Conservation (phyloP, 2,113 vertebrate genomes). For the Scomber colias region DNA sequence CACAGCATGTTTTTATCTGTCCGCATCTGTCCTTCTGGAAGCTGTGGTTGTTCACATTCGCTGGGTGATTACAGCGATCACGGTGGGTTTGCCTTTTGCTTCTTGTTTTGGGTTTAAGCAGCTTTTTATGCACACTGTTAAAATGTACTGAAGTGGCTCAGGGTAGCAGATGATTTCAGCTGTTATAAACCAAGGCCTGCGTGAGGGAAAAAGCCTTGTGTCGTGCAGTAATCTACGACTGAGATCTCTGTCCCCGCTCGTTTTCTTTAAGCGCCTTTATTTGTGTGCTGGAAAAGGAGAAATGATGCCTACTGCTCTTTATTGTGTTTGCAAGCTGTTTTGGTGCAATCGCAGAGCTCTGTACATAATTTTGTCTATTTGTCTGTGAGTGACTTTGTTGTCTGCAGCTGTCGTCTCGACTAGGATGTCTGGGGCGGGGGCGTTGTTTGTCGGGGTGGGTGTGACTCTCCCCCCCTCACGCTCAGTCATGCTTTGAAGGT, state of each 20-base stretch:
- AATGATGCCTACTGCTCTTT: constrained; percentile 50
- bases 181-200: constrained; percentile 11
- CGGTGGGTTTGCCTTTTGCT: constrained; percentile 38
- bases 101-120: constrained; percentile 69
- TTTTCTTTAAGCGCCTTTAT: constrained; percentile 49
- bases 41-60: constrained; percentile 30
- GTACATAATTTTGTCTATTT: constrained; percentile 74
- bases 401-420: constrained; percentile 54
- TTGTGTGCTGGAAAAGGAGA: constrained; percentile 43
- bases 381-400: constrained; percentile 67
- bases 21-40: constrained; percentile 69
- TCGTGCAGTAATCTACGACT: constrained; percentile 20
- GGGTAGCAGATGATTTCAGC: constrained; percentile 14
- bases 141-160: constrained; percentile 37
- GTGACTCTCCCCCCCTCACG: constrained; percentile 79
- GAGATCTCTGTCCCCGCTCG: constrained; percentile 37
- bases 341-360: constrained; percentile 30
- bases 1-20: constrained; percentile 58
- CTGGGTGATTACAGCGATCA: constrained; percentile 50
- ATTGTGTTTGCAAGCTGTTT: constrained; percentile 72
- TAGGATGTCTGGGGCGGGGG: constrained; percentile 29
- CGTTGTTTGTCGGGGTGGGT: constrained; percentile 37
- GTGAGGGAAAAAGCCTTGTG: constrained; percentile 25
- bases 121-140: constrained; percentile 46
- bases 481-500: constrained; percentile 92